These are phyloP conservation scores for Nesidiocoris tenuis DNA, from an alignment of 2,888 invertebrate genomes.

Conservation along the genomic window DNA sequence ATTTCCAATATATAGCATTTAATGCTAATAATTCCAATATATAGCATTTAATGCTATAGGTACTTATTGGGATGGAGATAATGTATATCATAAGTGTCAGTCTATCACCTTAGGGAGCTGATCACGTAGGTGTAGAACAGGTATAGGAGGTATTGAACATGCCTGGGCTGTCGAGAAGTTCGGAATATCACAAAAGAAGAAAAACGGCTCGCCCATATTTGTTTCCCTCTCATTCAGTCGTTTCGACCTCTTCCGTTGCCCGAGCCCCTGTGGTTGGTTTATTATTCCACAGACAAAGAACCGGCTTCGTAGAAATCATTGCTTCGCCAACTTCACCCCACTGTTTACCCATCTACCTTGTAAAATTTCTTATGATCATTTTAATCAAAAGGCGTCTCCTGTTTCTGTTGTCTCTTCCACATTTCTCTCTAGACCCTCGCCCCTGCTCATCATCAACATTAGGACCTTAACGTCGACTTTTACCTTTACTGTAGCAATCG, in stretches of 20 bases:
- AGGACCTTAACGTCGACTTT: background rate
- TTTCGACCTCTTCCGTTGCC: background rate
- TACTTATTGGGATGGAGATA: no score
- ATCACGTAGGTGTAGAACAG: no score
- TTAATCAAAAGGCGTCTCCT: constrained; percentile 14
- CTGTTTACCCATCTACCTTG: constrained; percentile 22
- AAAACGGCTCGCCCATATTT: no score
- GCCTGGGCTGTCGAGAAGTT: no score
- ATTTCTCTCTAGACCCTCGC: no score
- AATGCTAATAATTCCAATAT: no score
- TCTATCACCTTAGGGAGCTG: no score
- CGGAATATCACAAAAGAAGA: no score
- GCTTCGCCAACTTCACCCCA: constrained; percentile 27
- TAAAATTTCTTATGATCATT: constrained; percentile 28
- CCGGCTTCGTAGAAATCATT: constrained; percentile 16
- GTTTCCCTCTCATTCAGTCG: background rate
- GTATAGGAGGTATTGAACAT: no score
- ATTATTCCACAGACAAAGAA: constrained; percentile 27
- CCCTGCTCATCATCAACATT: background rate
- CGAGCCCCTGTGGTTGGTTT: constrained; percentile 1
- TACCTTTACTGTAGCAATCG: background rate
- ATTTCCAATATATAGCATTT: no score
- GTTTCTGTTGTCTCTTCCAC: background rate
- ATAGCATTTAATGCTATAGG: no score
- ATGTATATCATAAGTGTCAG: no score